phyloP scores from a whole-genome alignment of 2,113 vertebrate species.

The Pipa parva region DNA sequence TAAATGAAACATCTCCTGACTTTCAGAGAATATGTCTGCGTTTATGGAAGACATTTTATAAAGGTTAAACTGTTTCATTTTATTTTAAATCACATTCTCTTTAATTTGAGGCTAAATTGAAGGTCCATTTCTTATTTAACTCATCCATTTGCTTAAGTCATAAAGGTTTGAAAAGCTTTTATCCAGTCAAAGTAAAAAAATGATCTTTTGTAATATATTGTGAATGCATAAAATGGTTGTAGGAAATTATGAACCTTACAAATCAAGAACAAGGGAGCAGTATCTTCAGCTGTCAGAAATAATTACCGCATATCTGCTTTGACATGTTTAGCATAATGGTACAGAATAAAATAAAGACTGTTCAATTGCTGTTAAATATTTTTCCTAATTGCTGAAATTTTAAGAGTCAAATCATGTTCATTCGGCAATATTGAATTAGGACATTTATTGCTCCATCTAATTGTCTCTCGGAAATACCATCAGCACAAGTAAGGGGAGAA shows the following conservation, averaged over 20 bases:
- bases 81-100: slow-evolving; percentile 19
- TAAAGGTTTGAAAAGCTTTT: slow-evolving; percentile 10
- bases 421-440: too few species aligned
- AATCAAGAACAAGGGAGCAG: background rate
- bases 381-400: too few species aligned
- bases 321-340: background rate
- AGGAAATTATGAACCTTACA: slow-evolving; percentile 13
- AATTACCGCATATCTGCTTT: background rate
- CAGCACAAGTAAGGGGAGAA: too few species aligned
- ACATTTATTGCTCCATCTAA: too few species aligned
- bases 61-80: slow-evolving; percentile 14
- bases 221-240: slow-evolving; percentile 11
- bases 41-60: background rate
- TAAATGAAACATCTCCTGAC: too few species aligned
- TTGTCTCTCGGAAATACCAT: too few species aligned
- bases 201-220: slow-evolving; percentile 20
- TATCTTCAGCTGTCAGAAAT: background rate
- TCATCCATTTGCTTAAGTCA: slow-evolving; percentile 24
- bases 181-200: slow-evolving; percentile 15
- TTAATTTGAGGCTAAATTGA: slow-evolving; percentile 14
- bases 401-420: too few species aligned
- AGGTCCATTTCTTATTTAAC: slow-evolving; percentile 1
- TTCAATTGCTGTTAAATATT: background rate
- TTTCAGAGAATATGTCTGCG: too few species aligned
- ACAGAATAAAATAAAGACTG: background rate